Evolutionary conservation across 2,888 invertebrate species (phyloP).

Genomic region (Melinopterus prodromus): DNA sequence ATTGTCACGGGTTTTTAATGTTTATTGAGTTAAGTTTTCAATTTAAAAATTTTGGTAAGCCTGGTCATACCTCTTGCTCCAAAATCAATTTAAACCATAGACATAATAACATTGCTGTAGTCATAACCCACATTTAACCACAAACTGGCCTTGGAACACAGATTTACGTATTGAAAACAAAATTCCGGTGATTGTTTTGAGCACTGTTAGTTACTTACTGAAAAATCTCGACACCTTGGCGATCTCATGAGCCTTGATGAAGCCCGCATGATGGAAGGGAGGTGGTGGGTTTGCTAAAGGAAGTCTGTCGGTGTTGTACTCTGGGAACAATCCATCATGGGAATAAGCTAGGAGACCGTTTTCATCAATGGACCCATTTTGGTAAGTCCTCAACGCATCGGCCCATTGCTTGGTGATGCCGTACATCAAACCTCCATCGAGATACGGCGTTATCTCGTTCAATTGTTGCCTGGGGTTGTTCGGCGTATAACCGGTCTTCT

Average conservation of each 20-base stretch:
- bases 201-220: slow-evolving; percentile 57
- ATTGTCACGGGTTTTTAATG: too few relatives aligned
- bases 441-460: slow-evolving; percentile 69
- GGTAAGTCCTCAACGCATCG: slow-evolving; percentile 62
- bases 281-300: slow-evolving; percentile 69
- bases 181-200: too few relatives aligned
- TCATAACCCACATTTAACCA: too few relatives aligned
- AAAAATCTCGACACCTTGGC: slow-evolving; percentile 64
- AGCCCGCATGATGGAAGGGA: slow-evolving; percentile 61
- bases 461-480: slow-evolving; percentile 70
- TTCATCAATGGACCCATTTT: slow-evolving; percentile 61
- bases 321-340: slow-evolving; percentile 62
- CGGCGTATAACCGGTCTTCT: slow-evolving; percentile 64
- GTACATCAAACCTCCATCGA: slow-evolving; percentile 70
- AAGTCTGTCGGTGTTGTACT: slow-evolving; percentile 61
- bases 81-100: too few relatives aligned
- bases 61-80: too few relatives aligned
- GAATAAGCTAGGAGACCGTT: slow-evolving; percentile 61
- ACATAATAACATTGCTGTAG: too few relatives aligned
- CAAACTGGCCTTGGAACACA: too few relatives aligned
- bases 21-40: too few relatives aligned
- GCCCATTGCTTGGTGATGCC: slow-evolving; percentile 68
- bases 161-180: too few relatives aligned
- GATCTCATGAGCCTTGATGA: slow-evolving; percentile 57
- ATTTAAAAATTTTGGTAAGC: too few relatives aligned